phyloP scores from a whole-genome alignment of 2,113 vertebrate species.

The Gadus macrocephalus region DNA sequence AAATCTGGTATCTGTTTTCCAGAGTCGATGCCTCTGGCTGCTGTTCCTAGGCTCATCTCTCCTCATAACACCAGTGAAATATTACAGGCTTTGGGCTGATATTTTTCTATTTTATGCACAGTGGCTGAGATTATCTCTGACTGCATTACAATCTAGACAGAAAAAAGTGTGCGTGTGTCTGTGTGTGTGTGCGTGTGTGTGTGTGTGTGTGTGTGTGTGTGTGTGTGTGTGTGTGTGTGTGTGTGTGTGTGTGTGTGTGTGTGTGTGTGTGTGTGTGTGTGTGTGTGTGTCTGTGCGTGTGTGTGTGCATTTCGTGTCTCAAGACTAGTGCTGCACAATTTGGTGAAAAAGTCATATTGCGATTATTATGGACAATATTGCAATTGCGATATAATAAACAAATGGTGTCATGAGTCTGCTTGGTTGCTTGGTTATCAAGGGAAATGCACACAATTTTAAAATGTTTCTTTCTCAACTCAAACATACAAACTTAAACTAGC shows the following conservation, averaged over 20 bases:
- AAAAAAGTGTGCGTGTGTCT: constrained; percentile 30
- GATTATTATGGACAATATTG: too few relatives aligned
- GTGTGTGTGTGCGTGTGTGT: constrained; percentile 1
- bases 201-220: neutral
- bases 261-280: constrained; percentile 2
- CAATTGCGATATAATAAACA: too few relatives aligned
- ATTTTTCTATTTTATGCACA: constrained; percentile 57
- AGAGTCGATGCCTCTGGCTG: constrained; percentile 57
- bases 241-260: constrained; percentile 16
- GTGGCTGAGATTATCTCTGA: constrained; percentile 53
- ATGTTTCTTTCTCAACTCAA: too few relatives aligned
- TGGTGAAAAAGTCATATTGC: too few relatives aligned
- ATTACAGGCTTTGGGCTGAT: constrained; percentile 54
- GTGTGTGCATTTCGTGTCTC: neutral
- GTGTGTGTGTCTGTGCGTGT: neutral
- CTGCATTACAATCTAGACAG: constrained; percentile 56
- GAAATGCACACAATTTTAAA: too few relatives aligned
- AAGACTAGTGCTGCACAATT: too few relatives aligned
- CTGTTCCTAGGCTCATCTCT: constrained; percentile 34
- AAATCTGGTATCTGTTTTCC: constrained; percentile 56
- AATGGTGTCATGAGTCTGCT: too few relatives aligned
- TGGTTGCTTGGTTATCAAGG: too few relatives aligned
- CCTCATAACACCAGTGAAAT: constrained; percentile 60
- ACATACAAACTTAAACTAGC: too few relatives aligned
- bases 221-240: constrained; percentile 9